Evolutionary conservation across 2,888 invertebrate species (phyloP).

Genomic region (Branchinecta sandiegonensis): DNA sequence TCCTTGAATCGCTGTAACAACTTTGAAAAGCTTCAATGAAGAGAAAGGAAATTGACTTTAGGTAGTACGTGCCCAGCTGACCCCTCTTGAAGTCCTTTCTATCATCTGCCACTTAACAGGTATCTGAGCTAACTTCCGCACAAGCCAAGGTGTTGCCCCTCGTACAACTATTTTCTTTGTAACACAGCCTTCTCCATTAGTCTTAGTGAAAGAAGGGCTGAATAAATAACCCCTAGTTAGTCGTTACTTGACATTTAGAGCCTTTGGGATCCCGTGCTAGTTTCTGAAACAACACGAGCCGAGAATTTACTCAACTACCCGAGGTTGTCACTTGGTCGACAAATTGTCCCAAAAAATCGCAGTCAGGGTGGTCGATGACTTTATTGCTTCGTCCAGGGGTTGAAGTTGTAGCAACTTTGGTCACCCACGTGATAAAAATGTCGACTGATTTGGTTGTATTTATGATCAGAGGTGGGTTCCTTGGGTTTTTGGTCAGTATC

Average conservation of each 20-base stretch:
- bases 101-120: no score
- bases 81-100: no score
- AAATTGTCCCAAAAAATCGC: constrained; percentile 4
- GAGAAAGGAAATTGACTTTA: no score
- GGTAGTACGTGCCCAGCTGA: no score
- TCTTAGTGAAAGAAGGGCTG: background rate
- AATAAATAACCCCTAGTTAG: constrained; percentile 11
- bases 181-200: constrained; percentile 4
- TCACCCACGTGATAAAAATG: constrained; percentile 16
- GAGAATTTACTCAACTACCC: constrained; percentile 14
- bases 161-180: background rate
- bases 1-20: no score
- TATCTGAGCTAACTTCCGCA: no score
- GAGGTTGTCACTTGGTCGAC: constrained; percentile 15
- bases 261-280: constrained; percentile 3
- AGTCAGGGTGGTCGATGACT: constrained; percentile 16
- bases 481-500: background rate
- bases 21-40: no score
- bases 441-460: background rate
- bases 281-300: constrained; percentile 15
- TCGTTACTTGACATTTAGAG: background rate
- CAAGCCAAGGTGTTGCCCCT: no score
- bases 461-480: constrained; percentile 5
- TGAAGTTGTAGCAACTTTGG: background rate
- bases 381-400: constrained; percentile 1